Evolutionary conservation across 2,113 vertebrate genomes (phyloP).

Genomic region (Oreocharis arfaki): DNA sequence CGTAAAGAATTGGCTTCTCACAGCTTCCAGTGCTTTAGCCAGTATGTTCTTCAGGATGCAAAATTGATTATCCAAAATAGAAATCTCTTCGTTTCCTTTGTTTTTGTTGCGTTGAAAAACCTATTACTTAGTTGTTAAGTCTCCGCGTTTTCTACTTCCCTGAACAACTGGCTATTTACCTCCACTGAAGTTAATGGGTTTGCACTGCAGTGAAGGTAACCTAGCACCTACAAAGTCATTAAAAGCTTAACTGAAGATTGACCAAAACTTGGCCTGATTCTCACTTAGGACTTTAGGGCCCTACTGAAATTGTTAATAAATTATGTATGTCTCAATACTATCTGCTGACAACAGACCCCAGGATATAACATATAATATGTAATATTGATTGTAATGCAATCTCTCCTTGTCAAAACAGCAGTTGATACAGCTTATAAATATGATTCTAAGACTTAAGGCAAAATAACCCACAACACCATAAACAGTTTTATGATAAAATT

Average conservation of each 20-base stretch:
- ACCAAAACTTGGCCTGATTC: not conserved
- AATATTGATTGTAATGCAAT: not conserved
- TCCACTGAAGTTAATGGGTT: not conserved
- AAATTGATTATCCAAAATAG: constrained; percentile 55
- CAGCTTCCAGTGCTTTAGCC: constrained; percentile 56
- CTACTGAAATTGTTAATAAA: not conserved
- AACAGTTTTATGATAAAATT: not conserved
- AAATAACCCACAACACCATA: not conserved
- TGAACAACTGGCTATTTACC: not conserved
- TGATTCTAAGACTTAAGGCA: not conserved
- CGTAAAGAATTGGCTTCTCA: constrained; percentile 59
- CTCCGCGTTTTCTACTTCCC: not conserved
- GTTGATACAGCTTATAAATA: not conserved
- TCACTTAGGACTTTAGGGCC: not conserved
- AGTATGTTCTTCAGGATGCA: constrained; percentile 45
- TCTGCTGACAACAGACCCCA: not conserved
- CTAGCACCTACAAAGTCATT: not conserved
- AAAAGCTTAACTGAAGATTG: not conserved
- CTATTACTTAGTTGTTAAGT: not conserved
- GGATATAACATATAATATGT: not conserved
- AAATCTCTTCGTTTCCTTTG: constrained; percentile 31
- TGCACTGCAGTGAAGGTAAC: not conserved
- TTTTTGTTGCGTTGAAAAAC: constrained; percentile 31
- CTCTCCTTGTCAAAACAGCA: not conserved
- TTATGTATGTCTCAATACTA: not conserved